These are phyloP conservation scores for Catamblyrhynchus diadema DNA, from an alignment of 2,797 vertebrate genomes.

Conservation along the genomic window DNA sequence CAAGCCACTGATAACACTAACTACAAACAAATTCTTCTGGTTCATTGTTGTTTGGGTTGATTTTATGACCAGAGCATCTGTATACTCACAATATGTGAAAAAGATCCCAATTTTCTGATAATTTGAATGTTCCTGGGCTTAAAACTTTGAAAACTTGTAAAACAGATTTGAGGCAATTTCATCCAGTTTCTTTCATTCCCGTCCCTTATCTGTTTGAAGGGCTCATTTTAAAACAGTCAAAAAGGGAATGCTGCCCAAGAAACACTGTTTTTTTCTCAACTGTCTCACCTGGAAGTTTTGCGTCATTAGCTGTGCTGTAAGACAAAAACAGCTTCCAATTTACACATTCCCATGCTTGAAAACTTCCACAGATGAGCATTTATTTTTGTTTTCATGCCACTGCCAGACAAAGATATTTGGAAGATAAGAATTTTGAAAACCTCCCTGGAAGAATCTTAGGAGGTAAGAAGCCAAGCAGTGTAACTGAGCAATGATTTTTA, in stretches of 20 bases:
- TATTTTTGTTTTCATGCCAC: background rate
- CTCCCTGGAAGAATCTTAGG: background rate
- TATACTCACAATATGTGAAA: background rate
- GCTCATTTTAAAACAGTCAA: background rate
- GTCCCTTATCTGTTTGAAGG: background rate
- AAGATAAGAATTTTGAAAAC: background rate
- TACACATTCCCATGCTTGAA: background rate
- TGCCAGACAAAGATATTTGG: background rate
- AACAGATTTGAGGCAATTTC: background rate
- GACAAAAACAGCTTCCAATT: background rate
- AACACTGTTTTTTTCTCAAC: rapidly evolving
- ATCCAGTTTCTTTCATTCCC: background rate
- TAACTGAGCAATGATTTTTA: background rate
- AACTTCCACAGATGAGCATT: background rate
- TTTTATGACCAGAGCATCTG: background rate
- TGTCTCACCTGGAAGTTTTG: background rate
- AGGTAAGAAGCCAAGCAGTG: background rate
- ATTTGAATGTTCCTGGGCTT: background rate
- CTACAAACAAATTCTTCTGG: background rate
- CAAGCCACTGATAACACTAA: background rate
- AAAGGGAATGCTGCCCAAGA: background rate
- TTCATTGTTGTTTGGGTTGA: background rate
- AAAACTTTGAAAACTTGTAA: background rate
- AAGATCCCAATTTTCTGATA: background rate
- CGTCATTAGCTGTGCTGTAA: background rate